phyloP scores from a whole-genome alignment of 2,113 vertebrate genomes.

The Nothobranchius furzeri region DNA sequence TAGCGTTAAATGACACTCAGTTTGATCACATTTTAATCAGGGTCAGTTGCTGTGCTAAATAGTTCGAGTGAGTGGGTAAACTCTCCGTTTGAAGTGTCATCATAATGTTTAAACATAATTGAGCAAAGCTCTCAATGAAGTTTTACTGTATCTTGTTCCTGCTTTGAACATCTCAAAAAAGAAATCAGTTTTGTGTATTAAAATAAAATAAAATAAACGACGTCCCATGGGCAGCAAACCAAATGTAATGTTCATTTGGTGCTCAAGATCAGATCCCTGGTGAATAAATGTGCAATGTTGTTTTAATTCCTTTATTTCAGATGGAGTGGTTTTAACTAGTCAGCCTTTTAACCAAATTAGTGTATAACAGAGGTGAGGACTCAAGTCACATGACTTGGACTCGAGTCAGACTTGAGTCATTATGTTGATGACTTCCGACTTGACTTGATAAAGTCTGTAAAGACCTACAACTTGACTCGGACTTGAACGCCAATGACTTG shows the following conservation, averaged over 20 bases:
- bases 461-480: too few relatives aligned
- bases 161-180: conserved; percentile 46
- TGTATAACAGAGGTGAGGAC: too few relatives aligned
- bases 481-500: too few relatives aligned
- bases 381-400: too few relatives aligned
- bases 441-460: too few relatives aligned
- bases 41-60: conserved; percentile 35
- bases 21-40: conserved; percentile 64
- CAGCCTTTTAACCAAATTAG: neutral
- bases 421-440: too few relatives aligned
- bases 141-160: conserved; percentile 45
- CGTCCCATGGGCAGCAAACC: conserved; percentile 36
- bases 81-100: conserved; percentile 58
- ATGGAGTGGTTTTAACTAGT: neutral
- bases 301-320: neutral
- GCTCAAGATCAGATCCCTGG: neutral
- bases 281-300: neutral
- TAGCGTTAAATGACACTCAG: conserved; percentile 51
- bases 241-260: neutral
- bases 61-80: conserved; percentile 45
- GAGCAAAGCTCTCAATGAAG: conserved; percentile 32
- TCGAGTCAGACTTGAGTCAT: too few relatives aligned
- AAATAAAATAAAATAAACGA: conserved; percentile 50
- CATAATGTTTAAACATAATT: conserved; percentile 52
- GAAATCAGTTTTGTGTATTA: conserved; percentile 60